These are phyloP conservation scores for Bruchidius siliquastri DNA, from an alignment of 2,888 invertebrate species.

Conservation along the genomic window DNA sequence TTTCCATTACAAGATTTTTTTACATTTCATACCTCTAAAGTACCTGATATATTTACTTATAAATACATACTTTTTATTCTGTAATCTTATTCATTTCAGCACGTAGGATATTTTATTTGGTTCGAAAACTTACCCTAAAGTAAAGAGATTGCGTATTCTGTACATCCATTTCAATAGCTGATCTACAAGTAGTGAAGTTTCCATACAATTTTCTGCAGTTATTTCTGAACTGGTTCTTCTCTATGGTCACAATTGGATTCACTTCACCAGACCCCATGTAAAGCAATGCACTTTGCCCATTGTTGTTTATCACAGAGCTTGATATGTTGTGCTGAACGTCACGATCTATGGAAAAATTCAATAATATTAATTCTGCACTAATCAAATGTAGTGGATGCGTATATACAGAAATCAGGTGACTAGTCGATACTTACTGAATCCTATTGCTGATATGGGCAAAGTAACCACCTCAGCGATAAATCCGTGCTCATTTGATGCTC, in stretches of 20 bases:
- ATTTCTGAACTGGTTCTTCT: conserved; percentile 76
- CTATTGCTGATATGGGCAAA: conserved; percentile 85
- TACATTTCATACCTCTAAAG: too few relatives aligned
- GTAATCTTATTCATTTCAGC: too few relatives aligned
- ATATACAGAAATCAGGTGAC: too few relatives aligned
- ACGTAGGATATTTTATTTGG: too few relatives aligned
- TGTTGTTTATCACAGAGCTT: conserved; percentile 71
- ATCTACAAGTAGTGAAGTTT: conserved; percentile 85
- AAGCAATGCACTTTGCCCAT: conserved; percentile 80
- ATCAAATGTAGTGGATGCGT: too few relatives aligned
- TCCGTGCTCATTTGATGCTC: conserved; percentile 89
- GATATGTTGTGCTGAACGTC: conserved; percentile 89
- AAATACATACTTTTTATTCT: too few relatives aligned
- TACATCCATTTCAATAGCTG: conserved; percentile 81
- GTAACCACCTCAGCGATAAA: conserved; percentile 97
- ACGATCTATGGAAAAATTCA: conserved; percentile 65
- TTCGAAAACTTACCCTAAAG: conserved; percentile 63
- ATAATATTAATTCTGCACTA: neutral
- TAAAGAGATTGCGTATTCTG: conserved; percentile 90
- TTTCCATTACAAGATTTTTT: too few relatives aligned
- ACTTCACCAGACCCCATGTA: conserved; percentile 93
- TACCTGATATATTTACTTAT: too few relatives aligned
- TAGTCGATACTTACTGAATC: conserved; percentile 76
- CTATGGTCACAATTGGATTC: conserved; percentile 83
- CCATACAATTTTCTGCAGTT: conserved; percentile 91